These are phyloP conservation scores for Agapostemon virescens DNA, from an alignment of 2,888 invertebrate species.

Conservation along the genomic window DNA sequence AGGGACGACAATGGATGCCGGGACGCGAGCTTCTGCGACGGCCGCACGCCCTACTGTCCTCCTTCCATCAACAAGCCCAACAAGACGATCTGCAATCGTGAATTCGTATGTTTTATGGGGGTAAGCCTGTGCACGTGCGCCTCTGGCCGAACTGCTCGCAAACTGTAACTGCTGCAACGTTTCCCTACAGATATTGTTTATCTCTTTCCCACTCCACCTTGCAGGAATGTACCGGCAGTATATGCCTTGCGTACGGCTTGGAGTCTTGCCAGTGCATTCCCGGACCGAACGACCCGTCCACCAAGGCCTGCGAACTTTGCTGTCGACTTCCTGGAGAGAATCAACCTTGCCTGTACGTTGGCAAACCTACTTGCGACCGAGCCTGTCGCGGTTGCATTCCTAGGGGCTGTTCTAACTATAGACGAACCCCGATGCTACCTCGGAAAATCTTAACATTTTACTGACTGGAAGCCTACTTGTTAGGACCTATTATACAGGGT, in stretches of 20 bases:
- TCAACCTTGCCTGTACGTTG: slow-evolving; percentile 86
- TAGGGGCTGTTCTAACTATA: not conserved
- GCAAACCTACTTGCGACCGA: not conserved
- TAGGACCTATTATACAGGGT: too few relatives aligned
- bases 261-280: slow-evolving; percentile 97
- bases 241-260: slow-evolving; percentile 96
- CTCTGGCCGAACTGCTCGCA: not conserved
- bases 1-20: slow-evolving; percentile 96
- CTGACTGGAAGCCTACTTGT: too few relatives aligned
- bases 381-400: not conserved
- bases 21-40: slow-evolving; percentile 95
- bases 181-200: not conserved
- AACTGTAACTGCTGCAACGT: not conserved
- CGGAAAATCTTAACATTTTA: too few relatives aligned
- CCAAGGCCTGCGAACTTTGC: slow-evolving; percentile 95
- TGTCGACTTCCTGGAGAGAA: slow-evolving; percentile 93
- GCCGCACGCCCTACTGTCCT: slow-evolving; percentile 93
- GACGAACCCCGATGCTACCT: too few relatives aligned
- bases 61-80: slow-evolving; percentile 95
- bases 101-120: slow-evolving; percentile 98
- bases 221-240: slow-evolving; percentile 97
- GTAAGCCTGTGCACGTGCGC: slow-evolving; percentile 82
- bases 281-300: slow-evolving; percentile 88
- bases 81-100: slow-evolving; percentile 97
- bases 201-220: slow-evolving; percentile 19